phyloP scores from a whole-genome alignment of 2,888 invertebrate species.

The Tipula vernalis region DNA sequence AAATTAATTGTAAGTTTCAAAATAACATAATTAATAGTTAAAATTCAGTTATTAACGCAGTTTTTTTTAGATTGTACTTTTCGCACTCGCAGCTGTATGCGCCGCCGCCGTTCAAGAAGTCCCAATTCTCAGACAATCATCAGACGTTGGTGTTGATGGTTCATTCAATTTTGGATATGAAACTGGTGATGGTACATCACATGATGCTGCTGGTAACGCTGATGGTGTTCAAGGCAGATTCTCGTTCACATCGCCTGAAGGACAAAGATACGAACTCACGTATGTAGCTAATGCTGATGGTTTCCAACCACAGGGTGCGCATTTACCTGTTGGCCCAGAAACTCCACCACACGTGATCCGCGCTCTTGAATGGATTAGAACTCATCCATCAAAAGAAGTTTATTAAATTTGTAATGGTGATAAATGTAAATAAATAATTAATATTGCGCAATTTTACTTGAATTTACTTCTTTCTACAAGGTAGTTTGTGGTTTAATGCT shows the following conservation, averaged over 20 bases:
- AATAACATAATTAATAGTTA: too few relatives aligned
- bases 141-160: neutral
- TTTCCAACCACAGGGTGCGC: neutral
- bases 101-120: neutral
- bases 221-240: neutral
- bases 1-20: too few relatives aligned
- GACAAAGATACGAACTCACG: neutral
- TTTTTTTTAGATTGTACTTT: neutral
- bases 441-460: too few relatives aligned
- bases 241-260: neutral
- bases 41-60: too few relatives aligned
- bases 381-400: slow-evolving; percentile 8
- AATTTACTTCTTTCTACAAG: too few relatives aligned
- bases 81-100: neutral
- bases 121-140: neutral
- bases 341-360: neutral
- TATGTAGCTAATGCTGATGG: slow-evolving; percentile 7
- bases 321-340: neutral
- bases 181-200: neutral
- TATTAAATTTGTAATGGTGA: too few relatives aligned
- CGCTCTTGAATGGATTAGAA: neutral
- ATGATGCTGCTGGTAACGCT: neutral
- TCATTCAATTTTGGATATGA: neutral
- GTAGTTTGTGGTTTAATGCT: too few relatives aligned
- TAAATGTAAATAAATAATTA: too few relatives aligned